Evolutionary conservation across 2,113 vertebrate genomes (phyloP).

Genomic region (Syngnathoides biaculeatus): DNA sequence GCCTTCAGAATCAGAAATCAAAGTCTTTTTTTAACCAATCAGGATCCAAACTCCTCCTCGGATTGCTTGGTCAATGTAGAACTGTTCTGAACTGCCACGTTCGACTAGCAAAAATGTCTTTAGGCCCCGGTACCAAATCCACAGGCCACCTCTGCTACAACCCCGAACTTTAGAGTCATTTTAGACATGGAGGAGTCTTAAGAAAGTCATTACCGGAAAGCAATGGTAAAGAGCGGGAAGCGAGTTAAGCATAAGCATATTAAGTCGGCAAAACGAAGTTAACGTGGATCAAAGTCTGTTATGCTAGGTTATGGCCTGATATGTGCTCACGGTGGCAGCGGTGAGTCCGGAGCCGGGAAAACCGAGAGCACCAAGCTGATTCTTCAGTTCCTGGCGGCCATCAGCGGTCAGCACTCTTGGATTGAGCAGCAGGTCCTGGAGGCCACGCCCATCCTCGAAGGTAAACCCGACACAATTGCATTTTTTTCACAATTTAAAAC

Average conservation of each 20-base stretch:
- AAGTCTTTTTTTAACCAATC: too few relatives aligned
- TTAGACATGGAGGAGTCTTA: not conserved
- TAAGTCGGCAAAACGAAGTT: not conserved
- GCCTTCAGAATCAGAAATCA: too few relatives aligned
- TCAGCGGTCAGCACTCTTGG: constrained; percentile 97
- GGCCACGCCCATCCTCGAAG: constrained; percentile 96
- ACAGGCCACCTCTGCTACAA: too few relatives aligned
- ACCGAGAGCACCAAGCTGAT: constrained; percentile 97
- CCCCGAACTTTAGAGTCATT: too few relatives aligned
- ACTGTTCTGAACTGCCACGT: too few relatives aligned
- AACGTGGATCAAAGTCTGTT: not conserved
- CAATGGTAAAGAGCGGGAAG: not conserved
- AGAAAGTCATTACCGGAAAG: not conserved
- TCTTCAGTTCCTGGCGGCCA: constrained; percentile 92
- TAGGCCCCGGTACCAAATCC: not conserved
- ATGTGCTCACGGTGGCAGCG: constrained; percentile 65
- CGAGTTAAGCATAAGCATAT: not conserved
- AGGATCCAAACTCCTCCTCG: too few relatives aligned
- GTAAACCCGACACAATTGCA: constrained; percentile 53
- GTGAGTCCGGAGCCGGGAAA: constrained; percentile 95
- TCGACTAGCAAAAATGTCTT: too few relatives aligned
- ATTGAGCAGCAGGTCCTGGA: constrained; percentile 98
- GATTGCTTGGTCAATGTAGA: too few relatives aligned
- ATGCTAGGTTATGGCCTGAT: not conserved
- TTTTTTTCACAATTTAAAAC: too few relatives aligned